Evolutionary conservation across 2,113 vertebrate genomes (phyloP), one percentile per base, ranked within the genome.

Genomic region (Panurus biarmicus): DNA sequence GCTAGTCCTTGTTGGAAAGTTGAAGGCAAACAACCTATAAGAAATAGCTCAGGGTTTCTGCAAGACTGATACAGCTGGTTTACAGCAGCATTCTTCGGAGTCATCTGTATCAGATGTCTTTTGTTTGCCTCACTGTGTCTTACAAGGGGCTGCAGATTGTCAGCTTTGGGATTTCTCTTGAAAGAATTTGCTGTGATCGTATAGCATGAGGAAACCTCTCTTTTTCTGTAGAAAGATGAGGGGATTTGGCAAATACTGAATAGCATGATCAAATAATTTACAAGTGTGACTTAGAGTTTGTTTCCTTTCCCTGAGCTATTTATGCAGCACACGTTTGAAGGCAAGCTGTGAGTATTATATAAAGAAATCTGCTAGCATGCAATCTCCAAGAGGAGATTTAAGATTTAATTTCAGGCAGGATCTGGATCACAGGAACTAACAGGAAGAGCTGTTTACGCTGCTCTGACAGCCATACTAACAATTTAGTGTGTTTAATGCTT

Each of bases 231-330:
- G 66, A 67, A 87, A 80, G 42, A 85, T 74, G 85, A 90, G 38
- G 23, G 60, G 56, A 58, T 88, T 94, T 93, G 75, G 82, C 85
- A 95, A 91, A 91, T 57, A 48, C 64, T 67, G 67, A 87, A 56
- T 31, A 93, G 44, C 64, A 53, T 14, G 85, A 93, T 93, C 85
- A 70, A 74, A 88, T 77, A 3, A 84, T 89, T 85, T 89, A 76
- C 56, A 85, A 93, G 44, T 36, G 29, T 89, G 78, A 93, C 85
- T 80, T 92, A 35, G 64, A 77, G 42, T 89, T 91, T 77, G 47
- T 85, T 94, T 94, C 64, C 56, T 85, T 76, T 91, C 89, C 77
- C 64, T 83, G 69, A 86, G 81, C 93, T 95, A 93, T 95, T 93
- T 94, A 85, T 87, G 82, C 90, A 87, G 85, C 51, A 29, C 48